Percentiles rank a stretch among this genome's conserved stretches.
Evolutionary conservation across 37 sponge, comb jelly and placozoan species (phyloP).

Genomic region (Geodia barretti): DNA sequence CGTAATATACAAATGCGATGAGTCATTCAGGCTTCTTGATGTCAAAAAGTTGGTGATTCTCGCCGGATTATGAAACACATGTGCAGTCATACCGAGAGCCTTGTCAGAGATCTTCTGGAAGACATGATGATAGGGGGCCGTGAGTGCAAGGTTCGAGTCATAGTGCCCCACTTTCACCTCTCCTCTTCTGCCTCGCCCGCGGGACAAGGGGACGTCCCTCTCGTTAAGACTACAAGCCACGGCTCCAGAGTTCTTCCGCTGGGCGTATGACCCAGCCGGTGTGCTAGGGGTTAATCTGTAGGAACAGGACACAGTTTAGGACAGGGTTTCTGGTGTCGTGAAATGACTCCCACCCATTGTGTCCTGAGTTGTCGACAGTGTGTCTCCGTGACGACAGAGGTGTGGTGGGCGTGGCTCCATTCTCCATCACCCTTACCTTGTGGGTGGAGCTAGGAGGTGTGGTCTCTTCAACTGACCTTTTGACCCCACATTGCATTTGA

Average conservation of each 20-base stretch:
- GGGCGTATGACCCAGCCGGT: conserved; percentile 27
- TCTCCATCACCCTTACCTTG: conserved; percentile 20
- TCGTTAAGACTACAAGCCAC: conserved; percentile 37
- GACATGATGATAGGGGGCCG: conserved; percentile 41
- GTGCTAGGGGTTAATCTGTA: conserved; percentile 2
- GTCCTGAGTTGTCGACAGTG: too few relatives aligned
- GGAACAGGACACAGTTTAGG: not conserved
- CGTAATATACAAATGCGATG: not conserved
- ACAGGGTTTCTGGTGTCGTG: not conserved
- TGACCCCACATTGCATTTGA: not conserved
- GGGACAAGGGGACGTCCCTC: conserved; percentile 12
- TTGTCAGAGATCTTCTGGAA: conserved; percentile 57
- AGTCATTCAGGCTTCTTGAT: not conserved
- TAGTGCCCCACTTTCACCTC: not conserved
- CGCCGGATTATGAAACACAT: not conserved
- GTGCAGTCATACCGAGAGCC: conserved; percentile 21
- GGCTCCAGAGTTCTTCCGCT: conserved; percentile 39
- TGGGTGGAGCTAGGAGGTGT: conserved; percentile 11
- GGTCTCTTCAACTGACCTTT: conserved; percentile 17
- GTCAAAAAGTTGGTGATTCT: not conserved
- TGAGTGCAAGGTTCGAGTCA: conserved; percentile 14
- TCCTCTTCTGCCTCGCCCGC: not conserved
- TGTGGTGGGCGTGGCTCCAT: conserved; percentile 23
- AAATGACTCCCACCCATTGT: not conserved
- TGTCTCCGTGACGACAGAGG: too few relatives aligned